A percentile compares a stretch with the other conserved stretches of the same genome.
These are phyloP conservation scores for Phalacrocorax aristotelis DNA, from an alignment of 2,113 vertebrate species.

Conservation along the genomic window DNA sequence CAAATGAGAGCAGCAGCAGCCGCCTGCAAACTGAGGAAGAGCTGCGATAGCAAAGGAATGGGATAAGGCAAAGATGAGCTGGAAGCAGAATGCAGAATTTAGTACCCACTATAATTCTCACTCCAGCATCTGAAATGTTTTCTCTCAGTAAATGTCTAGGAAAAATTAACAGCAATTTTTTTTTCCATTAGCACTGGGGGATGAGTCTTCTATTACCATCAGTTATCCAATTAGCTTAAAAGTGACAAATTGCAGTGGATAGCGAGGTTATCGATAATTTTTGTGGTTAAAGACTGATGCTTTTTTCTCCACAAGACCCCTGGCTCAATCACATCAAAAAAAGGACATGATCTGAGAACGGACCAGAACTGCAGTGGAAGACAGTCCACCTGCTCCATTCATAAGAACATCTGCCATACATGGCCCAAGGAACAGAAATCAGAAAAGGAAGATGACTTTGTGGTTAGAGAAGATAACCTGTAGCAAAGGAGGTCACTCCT, in stretches of 20 bases:
- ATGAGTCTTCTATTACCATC: background rate
- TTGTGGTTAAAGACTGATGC: background rate
- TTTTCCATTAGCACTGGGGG: background rate
- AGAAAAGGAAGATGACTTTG: background rate
- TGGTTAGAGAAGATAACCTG: background rate
- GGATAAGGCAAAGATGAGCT: background rate
- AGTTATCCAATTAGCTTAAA: background rate
- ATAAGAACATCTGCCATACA: background rate
- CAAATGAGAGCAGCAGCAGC: accelerated
- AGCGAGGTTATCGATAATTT: background rate
- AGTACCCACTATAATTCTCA: background rate
- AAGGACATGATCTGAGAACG: background rate
- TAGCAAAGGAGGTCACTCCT: background rate
- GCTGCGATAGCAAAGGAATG: background rate
- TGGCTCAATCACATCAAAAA: background rate
- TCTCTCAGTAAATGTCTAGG: background rate
- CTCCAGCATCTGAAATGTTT: background rate
- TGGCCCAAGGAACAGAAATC: background rate
- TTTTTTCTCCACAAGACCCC: background rate
- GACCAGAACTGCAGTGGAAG: background rate
- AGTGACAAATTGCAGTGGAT: background rate
- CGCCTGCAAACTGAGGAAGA: background rate
- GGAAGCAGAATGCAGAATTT: background rate
- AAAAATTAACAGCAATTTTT: background rate
- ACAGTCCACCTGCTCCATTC: background rate